A percentile compares a stretch with the other conserved stretches of the same genome.
Conservation (phyloP, 2,113 vertebrate species). For the Halcyon malimbica region DNA sequence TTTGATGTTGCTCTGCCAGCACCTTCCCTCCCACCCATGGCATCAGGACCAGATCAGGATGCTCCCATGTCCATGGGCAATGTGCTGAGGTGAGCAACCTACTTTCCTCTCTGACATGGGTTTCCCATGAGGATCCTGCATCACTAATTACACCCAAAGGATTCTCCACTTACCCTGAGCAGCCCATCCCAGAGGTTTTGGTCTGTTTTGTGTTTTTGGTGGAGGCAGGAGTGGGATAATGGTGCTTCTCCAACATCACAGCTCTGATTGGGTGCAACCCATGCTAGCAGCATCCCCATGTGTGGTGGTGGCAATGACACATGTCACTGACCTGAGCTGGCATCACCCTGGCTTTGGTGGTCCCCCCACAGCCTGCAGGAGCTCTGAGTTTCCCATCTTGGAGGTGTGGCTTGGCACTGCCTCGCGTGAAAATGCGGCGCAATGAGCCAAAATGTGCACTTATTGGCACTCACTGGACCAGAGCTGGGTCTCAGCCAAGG, state of each 20-base stretch:
- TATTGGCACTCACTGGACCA: background rate
- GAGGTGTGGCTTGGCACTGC: background rate
- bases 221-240: background rate
- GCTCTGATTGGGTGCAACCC: background rate
- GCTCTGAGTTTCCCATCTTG: background rate
- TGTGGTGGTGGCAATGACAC: conserved; percentile 61
- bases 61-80: background rate
- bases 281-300: background rate
- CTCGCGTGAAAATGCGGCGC: background rate
- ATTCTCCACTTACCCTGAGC: background rate
- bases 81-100: background rate
- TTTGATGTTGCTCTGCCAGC: background rate
- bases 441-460: background rate
- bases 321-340: conserved; percentile 61
- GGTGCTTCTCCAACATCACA: background rate
- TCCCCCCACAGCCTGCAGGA: background rate
- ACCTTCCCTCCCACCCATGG: fast-evolving
- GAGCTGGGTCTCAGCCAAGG: background rate
- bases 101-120: fast-evolving
- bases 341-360: background rate
- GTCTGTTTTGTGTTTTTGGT: fast-evolving
- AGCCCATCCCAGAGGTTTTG: fast-evolving
- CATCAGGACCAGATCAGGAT: background rate
- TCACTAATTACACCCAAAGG: background rate
- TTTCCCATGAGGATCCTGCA: background rate